These are phyloP conservation scores for Clostera curtula DNA, from an alignment of 2,888 invertebrate genomes.

Conservation along the genomic window DNA sequence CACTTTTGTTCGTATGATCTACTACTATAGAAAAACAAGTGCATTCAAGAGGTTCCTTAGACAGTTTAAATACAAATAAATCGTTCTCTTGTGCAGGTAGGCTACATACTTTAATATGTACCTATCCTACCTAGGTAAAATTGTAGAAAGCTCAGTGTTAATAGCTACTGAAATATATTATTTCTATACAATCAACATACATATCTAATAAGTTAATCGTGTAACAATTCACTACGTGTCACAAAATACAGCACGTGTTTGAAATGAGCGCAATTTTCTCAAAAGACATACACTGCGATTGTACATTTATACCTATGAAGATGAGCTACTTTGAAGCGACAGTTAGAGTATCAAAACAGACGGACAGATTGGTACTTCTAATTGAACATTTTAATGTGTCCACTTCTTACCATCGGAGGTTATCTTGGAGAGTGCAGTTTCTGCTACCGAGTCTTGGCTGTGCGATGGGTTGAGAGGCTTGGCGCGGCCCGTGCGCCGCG, in stretches of 20 bases:
- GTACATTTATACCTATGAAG: slow-evolving; percentile 33
- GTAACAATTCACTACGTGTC: slow-evolving; percentile 25
- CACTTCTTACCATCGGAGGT: slow-evolving; percentile 87
- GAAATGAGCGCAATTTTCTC: slow-evolving; percentile 18
- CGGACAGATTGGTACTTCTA: slow-evolving; percentile 38
- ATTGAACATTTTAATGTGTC: slow-evolving; percentile 27
- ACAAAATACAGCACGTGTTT: slow-evolving; percentile 26
- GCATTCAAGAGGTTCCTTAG: slow-evolving; percentile 11
- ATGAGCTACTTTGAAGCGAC: slow-evolving; percentile 48
- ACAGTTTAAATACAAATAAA: slow-evolving; percentile 9
- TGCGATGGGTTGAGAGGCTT: slow-evolving; percentile 78
- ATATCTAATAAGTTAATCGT: slow-evolving; percentile 23
- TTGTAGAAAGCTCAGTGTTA: slow-evolving; percentile 15
- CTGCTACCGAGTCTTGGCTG: slow-evolving; percentile 88
- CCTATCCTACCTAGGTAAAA: slow-evolving; percentile 8
- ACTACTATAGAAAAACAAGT: slow-evolving; percentile 13
- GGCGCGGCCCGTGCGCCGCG: slow-evolving; percentile 55
- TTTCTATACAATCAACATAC: slow-evolving; percentile 17
- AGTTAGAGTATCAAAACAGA: slow-evolving; percentile 50
- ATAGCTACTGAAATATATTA: slow-evolving; percentile 16
- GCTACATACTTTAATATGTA: slow-evolving; percentile 5
- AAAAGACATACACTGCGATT: slow-evolving; percentile 31
- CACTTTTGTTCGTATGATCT: neutral
- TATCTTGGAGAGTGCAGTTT: slow-evolving; percentile 86
- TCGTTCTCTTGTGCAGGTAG: too few species aligned